These are phyloP conservation scores for Uloborus diversus DNA, from an alignment of 1,140 invertebrate species.

Conservation along the genomic window DNA sequence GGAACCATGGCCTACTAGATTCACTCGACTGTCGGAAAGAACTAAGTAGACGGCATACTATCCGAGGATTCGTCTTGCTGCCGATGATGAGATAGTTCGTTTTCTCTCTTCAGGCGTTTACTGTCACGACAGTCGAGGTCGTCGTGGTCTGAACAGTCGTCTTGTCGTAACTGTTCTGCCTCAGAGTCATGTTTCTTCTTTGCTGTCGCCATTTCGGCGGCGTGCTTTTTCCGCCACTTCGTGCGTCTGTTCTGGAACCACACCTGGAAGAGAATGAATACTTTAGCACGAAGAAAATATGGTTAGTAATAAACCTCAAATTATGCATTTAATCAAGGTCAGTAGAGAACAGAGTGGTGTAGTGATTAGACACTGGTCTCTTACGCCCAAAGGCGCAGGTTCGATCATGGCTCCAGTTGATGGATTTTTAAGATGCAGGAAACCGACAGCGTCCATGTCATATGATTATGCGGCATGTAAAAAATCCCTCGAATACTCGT, in stretches of 20 bases:
- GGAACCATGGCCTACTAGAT: constrained; percentile 47
- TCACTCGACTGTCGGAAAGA: constrained; percentile 47
- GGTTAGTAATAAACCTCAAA: too few species aligned
- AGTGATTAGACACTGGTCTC: too few species aligned
- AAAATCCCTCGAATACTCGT: too few species aligned
- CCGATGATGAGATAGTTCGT: constrained; percentile 45
- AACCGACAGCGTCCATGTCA: too few species aligned
- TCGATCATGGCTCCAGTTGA: too few species aligned
- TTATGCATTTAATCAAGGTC: too few species aligned
- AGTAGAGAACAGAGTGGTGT: too few species aligned
- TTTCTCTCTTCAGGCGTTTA: constrained; percentile 46
- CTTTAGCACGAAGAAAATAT: too few species aligned
- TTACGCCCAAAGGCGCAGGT: too few species aligned
- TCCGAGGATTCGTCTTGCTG: constrained; percentile 48
- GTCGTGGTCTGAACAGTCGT: constrained; percentile 74
- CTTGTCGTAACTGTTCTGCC: constrained; percentile 77
- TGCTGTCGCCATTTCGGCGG: constrained; percentile 97
- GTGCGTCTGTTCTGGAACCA: constrained; percentile 99
- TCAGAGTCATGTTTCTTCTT: constrained; percentile 93
- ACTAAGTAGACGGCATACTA: constrained; percentile 55
- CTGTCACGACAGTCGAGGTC: constrained; percentile 62
- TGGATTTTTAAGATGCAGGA: too few species aligned
- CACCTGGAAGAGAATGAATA: too few species aligned
- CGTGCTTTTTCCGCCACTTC: constrained; percentile 99
- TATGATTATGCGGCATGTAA: too few species aligned